phyloP scores from a whole-genome alignment of 2,888 invertebrate species.

The Synanthedon formicaeformis region DNA sequence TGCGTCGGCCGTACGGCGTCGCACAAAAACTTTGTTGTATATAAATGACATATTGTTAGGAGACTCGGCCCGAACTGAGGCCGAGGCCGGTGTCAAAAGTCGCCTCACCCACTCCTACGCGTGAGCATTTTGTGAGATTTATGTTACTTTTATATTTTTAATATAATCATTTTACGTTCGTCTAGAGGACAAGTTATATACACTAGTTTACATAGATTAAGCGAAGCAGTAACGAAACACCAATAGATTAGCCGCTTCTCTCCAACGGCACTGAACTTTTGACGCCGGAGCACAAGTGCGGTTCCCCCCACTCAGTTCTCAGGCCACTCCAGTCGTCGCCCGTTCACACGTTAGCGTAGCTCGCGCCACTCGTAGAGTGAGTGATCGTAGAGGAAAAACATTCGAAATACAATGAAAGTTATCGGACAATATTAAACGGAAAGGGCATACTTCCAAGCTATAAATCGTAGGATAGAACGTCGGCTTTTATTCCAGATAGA shows the following conservation, averaged over 20 bases:
- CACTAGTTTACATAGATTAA: constrained; percentile 70
- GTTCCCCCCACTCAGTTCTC: constrained; percentile 8
- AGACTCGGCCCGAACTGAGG: constrained; percentile 10
- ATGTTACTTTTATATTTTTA: constrained; percentile 59
- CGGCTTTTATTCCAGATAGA: constrained; percentile 69
- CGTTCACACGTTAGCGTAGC: constrained; percentile 50
- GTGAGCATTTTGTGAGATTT: constrained; percentile 69
- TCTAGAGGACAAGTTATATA: constrained; percentile 68
- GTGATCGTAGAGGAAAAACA: constrained; percentile 53
- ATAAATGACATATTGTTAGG: constrained; percentile 53
- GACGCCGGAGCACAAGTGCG: constrained; percentile 52
- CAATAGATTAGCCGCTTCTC: constrained; percentile 71
- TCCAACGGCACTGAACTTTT: constrained; percentile 63
- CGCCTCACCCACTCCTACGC: constrained; percentile 60
- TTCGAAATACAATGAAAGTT: constrained; percentile 59
- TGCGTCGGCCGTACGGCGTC: constrained; percentile 40
- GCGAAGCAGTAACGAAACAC: constrained; percentile 67
- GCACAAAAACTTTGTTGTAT: constrained; percentile 57
- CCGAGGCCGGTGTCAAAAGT: constrained; percentile 39
- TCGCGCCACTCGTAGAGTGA: constrained; percentile 67
- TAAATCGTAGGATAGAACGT: constrained; percentile 64
- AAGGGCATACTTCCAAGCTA: constrained; percentile 67
- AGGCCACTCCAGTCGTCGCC: constrained; percentile 7
- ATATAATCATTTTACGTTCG: constrained; percentile 57
- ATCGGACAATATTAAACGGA: constrained; percentile 67